phyloP scores from a whole-genome alignment of 2,113 vertebrate species.

The Lophochroa leadbeateri region DNA sequence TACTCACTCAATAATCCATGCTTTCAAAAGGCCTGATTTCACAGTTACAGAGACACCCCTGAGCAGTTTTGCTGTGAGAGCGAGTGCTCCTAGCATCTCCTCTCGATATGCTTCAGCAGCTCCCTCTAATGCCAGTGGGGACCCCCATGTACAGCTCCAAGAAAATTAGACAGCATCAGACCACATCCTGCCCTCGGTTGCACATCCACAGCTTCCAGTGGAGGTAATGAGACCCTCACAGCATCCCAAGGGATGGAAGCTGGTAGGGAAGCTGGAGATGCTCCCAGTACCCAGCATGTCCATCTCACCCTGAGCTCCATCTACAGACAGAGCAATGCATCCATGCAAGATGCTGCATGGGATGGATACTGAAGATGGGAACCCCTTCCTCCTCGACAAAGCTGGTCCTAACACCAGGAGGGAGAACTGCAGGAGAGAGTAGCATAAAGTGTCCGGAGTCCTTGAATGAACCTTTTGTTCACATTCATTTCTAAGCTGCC shows the following conservation, averaged over 20 bases:
- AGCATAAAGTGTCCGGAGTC: background rate
- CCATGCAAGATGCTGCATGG: fast-evolving
- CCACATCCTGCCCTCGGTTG: background rate
- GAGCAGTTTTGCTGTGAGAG: constrained; percentile 21
- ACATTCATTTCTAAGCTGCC: constrained; percentile 48
- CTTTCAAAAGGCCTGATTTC: constrained; percentile 56
- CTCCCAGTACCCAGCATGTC: background rate
- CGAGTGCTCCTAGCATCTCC: background rate
- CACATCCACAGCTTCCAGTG: background rate
- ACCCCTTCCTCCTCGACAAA: fast-evolving
- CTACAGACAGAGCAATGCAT: fast-evolving
- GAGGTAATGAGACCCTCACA: background rate
- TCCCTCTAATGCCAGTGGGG: constrained; percentile 48
- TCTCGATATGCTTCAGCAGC: constrained; percentile 23
- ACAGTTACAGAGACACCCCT: constrained; percentile 46
- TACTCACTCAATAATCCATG: constrained; percentile 57
- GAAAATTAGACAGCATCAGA: constrained; percentile 27
- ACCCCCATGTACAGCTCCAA: constrained; percentile 1
- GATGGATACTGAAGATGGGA: background rate
- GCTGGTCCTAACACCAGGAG: background rate
- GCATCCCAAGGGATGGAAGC: background rate
- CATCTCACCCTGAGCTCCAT: background rate
- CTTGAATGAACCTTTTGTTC: background rate
- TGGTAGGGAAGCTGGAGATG: background rate
- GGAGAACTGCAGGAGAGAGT: background rate